These are phyloP conservation scores for Chironomus tepperi DNA, from an alignment of 1,140 invertebrate species.

Conservation along the genomic window DNA sequence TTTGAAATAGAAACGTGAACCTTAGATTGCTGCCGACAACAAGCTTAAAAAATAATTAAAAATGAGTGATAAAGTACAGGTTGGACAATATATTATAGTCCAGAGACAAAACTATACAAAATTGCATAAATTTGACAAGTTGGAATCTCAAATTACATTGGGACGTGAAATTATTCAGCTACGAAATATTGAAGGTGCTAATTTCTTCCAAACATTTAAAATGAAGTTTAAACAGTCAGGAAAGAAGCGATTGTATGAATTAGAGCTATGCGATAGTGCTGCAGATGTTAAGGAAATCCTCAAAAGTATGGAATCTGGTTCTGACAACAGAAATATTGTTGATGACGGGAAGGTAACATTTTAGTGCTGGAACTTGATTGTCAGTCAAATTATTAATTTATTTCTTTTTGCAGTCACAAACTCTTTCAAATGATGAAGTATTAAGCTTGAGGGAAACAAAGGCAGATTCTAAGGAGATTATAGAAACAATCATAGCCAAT, in stretches of 20 bases:
- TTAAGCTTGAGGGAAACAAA: conserved; percentile 62
- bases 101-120: conserved; percentile 68
- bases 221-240: conserved; percentile 49
- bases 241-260: conserved; percentile 47
- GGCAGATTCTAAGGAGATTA: conserved; percentile 69
- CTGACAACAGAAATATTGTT: conserved; percentile 75
- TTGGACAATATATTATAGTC: conserved; percentile 64
- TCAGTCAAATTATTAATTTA: not conserved
- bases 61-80: conserved; percentile 40
- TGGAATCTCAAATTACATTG: conserved; percentile 50
- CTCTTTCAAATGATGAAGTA: conserved; percentile 74
- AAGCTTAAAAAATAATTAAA: not conserved
- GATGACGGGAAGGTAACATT: conserved; percentile 52
- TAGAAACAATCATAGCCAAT: conserved; percentile 78
- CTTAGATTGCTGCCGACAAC: not conserved
- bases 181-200: conserved; percentile 56
- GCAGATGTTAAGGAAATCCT: conserved; percentile 44
- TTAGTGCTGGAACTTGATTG: not conserved
- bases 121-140: conserved; percentile 57
- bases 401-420: conserved; percentile 56
- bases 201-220: conserved; percentile 71
- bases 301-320: conserved; percentile 49
- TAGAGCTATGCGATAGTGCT: conserved; percentile 47
- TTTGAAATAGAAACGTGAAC: not conserved
- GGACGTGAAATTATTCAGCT: conserved; percentile 66